Evolutionary conservation across 2,113 vertebrate genomes (phyloP).

Genomic region (Meles meles): DNA sequence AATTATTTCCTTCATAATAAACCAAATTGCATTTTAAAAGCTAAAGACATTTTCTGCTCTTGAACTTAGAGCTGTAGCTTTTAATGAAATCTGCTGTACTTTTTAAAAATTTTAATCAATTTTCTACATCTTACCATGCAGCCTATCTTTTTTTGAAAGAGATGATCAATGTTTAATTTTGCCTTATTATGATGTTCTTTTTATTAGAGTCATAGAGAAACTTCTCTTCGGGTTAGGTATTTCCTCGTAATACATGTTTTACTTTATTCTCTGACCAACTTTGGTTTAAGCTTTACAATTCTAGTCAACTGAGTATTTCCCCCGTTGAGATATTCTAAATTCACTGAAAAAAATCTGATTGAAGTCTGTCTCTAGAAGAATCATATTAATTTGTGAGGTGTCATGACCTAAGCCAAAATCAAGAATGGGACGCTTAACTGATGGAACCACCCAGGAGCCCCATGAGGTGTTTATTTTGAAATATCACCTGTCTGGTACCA

Average conservation of each 20-base stretch:
- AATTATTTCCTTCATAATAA: slow-evolving; percentile 82
- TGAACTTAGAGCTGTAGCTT: slow-evolving; percentile 75
- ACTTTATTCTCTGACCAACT: slow-evolving; percentile 12
- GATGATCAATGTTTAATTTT: slow-evolving; percentile 55
- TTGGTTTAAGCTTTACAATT: background rate
- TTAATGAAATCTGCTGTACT: slow-evolving; percentile 76
- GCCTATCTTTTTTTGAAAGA: background rate
- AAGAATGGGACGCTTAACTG: background rate
- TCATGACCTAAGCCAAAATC: background rate
- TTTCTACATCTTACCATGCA: slow-evolving; percentile 9
- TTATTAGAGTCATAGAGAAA: background rate
- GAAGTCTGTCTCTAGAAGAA: background rate
- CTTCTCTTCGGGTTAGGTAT: background rate
- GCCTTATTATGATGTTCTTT: slow-evolving; percentile 7
- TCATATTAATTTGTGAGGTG: background rate
- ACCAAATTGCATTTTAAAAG: slow-evolving; percentile 82
- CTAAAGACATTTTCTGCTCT: slow-evolving; percentile 69
- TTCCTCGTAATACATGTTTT: slow-evolving; percentile 22
- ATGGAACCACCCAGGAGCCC: background rate
- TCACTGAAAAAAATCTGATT: background rate
- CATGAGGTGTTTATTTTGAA: background rate
- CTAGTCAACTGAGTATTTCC: background rate
- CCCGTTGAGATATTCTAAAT: background rate
- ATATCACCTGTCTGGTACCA: background rate
- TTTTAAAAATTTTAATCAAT: slow-evolving; percentile 59